phyloP scores from a whole-genome alignment of 1,140 invertebrate genomes.

The Drosophila guanche region DNA sequence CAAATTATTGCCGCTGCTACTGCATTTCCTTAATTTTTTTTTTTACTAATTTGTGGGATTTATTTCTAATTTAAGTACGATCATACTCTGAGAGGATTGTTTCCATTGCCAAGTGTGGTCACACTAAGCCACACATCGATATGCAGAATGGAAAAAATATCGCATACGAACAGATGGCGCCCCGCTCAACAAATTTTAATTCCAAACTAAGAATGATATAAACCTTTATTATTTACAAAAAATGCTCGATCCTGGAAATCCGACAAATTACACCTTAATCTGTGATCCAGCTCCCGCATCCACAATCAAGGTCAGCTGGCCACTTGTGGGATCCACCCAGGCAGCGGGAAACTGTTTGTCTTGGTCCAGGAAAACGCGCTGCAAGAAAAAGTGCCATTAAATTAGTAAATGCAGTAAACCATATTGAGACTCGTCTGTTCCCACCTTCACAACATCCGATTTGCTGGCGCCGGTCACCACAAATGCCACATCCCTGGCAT shows the following conservation, averaged over 20 bases:
- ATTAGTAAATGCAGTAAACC: neutral
- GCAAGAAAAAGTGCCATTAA: slow-evolving; percentile 8
- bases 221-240: slow-evolving; percentile 27
- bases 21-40: slow-evolving; percentile 30
- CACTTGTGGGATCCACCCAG: slow-evolving; percentile 58
- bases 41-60: slow-evolving; percentile 34
- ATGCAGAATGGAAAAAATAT: neutral
- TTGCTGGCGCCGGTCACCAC: slow-evolving; percentile 93
- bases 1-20: slow-evolving; percentile 26
- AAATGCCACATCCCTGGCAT: slow-evolving; percentile 93
- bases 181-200: neutral
- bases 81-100: slow-evolving; percentile 25
- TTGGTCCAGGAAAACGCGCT: slow-evolving; percentile 51
- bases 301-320: slow-evolving; percentile 50
- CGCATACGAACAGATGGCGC: too few relatives aligned
- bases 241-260: too few relatives aligned
- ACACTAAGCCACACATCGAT: slow-evolving; percentile 18
- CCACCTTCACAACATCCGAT: slow-evolving; percentile 92
- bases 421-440: neutral
- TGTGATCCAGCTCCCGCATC: slow-evolving; percentile 43
- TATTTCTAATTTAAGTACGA: slow-evolving; percentile 17
- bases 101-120: neutral
- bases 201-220: neutral
- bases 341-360: slow-evolving; percentile 57
- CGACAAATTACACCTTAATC: slow-evolving; percentile 12